These are phyloP conservation scores for Nephila pilipes DNA, from an alignment of 1,140 invertebrate genomes.

Conservation along the genomic window DNA sequence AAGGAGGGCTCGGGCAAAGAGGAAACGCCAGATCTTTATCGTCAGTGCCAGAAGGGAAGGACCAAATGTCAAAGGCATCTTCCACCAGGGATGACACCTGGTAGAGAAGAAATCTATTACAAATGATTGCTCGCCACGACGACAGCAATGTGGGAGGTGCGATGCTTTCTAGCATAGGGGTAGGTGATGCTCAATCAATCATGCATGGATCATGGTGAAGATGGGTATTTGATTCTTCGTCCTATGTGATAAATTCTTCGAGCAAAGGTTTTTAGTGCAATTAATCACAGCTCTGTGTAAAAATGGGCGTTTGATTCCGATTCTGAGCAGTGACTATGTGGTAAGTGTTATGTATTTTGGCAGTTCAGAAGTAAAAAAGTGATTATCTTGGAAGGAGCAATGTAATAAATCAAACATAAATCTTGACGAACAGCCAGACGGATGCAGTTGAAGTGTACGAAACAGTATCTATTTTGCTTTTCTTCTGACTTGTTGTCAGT, in stretches of 20 bases:
- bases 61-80: neutral
- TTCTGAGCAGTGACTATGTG: neutral
- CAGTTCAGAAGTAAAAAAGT: neutral
- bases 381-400: neutral
- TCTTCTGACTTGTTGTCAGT: no score
- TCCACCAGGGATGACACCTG: neutral
- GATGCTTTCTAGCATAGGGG: neutral
- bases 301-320: neutral
- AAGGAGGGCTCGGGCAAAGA: neutral
- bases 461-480: no score
- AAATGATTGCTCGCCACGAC: neutral
- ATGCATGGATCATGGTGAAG: neutral
- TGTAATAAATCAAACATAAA: neutral
- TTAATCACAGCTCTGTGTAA: neutral
- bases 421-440: neutral
- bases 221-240: no score
- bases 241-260: no score
- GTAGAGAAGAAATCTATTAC: neutral
- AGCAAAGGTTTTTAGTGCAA: no score
- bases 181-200: neutral
- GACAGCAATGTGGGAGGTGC: neutral
- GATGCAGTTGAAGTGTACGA: no score
- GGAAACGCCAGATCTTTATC: slow-evolving; percentile 32
- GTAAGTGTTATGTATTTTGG: neutral
- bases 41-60: neutral